Evolutionary conservation across 2,797 vertebrate genomes (phyloP).

Genomic region (Leucoraja ocellata): DNA sequence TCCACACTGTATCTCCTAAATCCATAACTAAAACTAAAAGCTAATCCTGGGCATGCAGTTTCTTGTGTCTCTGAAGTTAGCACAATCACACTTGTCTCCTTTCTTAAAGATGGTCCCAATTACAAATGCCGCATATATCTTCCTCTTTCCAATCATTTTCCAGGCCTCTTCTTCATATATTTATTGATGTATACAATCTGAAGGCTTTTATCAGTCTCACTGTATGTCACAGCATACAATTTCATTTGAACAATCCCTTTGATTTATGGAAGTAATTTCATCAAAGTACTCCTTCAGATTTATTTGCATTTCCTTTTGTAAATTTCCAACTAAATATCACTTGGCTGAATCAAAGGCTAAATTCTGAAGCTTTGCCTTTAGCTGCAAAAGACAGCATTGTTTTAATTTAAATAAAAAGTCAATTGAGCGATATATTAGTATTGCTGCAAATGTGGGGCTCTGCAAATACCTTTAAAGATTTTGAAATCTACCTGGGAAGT

Average conservation of each 20-base stretch:
- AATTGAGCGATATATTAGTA: not conserved
- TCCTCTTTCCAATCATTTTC: not conserved
- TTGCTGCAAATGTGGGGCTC: too few species aligned
- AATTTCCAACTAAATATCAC: not conserved
- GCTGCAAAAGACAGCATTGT: not conserved
- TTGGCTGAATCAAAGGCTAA: not conserved
- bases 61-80: too few species aligned
- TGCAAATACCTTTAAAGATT: not conserved
- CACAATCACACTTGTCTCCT: too few species aligned
- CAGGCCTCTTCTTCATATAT: not conserved
- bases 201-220: not conserved
- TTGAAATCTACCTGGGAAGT: not conserved
- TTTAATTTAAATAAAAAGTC: not conserved
- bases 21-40: too few species aligned
- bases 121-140: too few species aligned
- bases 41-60: too few species aligned
- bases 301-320: not conserved
- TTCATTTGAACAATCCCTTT: not conserved
- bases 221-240: not conserved
- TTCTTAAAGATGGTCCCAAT: too few species aligned
- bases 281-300: not conserved
- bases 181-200: not conserved
- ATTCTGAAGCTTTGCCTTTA: not conserved
- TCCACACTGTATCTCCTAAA: too few species aligned
- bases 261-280: conserved; percentile 6